Evolutionary conservation across 30 jellyfish, hydroid and myxozoan genomes (phyloP), one percentile per base, ranked within the genome.

Genomic region (Pelagia noctiluca): DNA sequence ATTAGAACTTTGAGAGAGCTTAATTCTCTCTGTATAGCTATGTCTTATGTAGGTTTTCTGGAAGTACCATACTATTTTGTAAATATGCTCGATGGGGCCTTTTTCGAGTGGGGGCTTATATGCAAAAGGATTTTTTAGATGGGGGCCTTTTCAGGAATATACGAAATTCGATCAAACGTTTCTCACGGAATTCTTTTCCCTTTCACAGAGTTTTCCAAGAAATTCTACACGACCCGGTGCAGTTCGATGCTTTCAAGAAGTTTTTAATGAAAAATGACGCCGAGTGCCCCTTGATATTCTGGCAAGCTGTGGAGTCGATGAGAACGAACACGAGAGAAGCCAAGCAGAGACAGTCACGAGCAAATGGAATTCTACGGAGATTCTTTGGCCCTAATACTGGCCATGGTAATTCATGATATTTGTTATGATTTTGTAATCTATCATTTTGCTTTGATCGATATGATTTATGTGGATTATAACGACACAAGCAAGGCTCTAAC

Each of bases 221-320:
- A 28, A 74, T 94, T 22, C 91, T 94, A n/a, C 82, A 53, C 54
- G 97, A 94, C 34, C 80, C 91, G 0, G 31, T 30, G 4, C 97
- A 88, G 28, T 76, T 88, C 16, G 99, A 94, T n/a, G 89, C 75
- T 12, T 94, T 94, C 83, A 94, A 94, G 72, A 67, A 76, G 71
- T 94, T 62, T 49, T 83, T 94, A 65, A 67, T 57, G 19, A 94
- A 78, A 60, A 90, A 84, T 25, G 82, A 61, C 42, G 85, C 75
- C 21, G 99, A 88, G 71, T 31, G 77, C 2, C 96, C 99, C 16
- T 57, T 94, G 49, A 12, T 75, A 22, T 94, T 94, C 69, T 94
- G 99, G 99, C 83, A 63, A 34, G 95, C 97, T 18, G 99, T 94
- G 1, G 99, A 94, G 63, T 88, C 97, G 0, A 82, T 94, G 96